Conservation (phyloP, 2,888 invertebrate genomes). For the Hedya salicella region DNA sequence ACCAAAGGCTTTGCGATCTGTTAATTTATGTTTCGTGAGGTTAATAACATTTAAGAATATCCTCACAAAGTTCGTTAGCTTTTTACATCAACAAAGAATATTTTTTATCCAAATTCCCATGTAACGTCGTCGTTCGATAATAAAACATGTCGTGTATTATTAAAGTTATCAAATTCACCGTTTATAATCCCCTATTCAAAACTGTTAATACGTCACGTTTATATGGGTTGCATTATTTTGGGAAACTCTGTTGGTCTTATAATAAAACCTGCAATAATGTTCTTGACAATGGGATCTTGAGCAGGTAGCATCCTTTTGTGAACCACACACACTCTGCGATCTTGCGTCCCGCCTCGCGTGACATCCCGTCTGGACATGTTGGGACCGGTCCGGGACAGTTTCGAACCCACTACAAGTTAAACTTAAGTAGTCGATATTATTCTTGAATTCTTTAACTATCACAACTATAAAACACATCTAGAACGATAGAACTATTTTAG, state of each 20-base stretch:
- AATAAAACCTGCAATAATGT: conserved; percentile 40
- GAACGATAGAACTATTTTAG: conserved; percentile 4
- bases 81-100: conserved; percentile 6
- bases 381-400: conserved; percentile 50
- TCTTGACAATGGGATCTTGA: conserved; percentile 29
- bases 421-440: not conserved
- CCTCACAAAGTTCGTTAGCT: conserved; percentile 33
- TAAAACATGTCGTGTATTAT: not conserved
- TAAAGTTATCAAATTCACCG: conserved; percentile 20
- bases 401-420: conserved; percentile 43
- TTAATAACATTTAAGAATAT: conserved; percentile 23
- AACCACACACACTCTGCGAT: conserved; percentile 38
- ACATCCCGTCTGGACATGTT: conserved; percentile 51
- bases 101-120: conserved; percentile 27
- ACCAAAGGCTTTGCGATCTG: conserved; percentile 13
- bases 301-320: conserved; percentile 42
- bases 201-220: conserved; percentile 15
- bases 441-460: not conserved
- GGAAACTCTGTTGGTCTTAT: conserved; percentile 21
- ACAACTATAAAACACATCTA: not conserved
- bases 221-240: conserved; percentile 21
- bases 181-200: conserved; percentile 37
- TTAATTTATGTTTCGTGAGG: conserved; percentile 15
- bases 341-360: conserved; percentile 44
- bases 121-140: conserved; percentile 5